phyloP scores from a whole-genome alignment of 2,888 invertebrate species.

The Acleris sparsana region DNA sequence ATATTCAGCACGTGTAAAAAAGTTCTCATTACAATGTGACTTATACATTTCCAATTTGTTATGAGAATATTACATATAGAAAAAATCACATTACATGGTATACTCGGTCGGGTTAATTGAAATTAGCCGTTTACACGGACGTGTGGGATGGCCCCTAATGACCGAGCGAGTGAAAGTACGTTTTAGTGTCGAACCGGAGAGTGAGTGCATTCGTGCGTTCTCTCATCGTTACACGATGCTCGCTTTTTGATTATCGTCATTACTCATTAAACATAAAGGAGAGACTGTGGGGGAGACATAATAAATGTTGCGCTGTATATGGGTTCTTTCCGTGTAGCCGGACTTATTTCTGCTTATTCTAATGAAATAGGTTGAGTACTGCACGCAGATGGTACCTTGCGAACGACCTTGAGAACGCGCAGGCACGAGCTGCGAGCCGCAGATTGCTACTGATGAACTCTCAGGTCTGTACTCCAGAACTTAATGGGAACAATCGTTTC shows the following conservation, averaged over 20 bases:
- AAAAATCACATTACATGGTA: neutral
- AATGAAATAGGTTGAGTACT: neutral
- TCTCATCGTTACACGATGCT: conserved; percentile 45
- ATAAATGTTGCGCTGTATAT: conserved; percentile 45
- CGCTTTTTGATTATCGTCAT: conserved; percentile 54
- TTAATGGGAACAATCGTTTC: conserved; percentile 8
- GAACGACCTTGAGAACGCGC: too few species aligned
- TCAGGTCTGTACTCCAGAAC: conserved; percentile 28
- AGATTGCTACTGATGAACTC: conserved; percentile 44
- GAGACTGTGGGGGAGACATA: conserved; percentile 40
- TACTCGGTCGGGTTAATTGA: conserved; percentile 29
- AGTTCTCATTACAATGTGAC: too few species aligned
- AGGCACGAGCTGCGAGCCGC: too few species aligned
- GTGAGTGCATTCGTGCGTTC: conserved; percentile 44
- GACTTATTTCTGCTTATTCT: neutral
- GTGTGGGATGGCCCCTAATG: conserved; percentile 40
- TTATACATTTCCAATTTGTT: too few species aligned
- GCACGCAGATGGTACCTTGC: neutral
- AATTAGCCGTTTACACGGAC: conserved; percentile 37
- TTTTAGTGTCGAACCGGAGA: conserved; percentile 38
- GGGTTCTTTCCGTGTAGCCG: neutral
- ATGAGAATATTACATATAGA: too few species aligned
- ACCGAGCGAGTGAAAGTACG: conserved; percentile 48
- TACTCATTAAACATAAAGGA: conserved; percentile 59
- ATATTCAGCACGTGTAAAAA: too few species aligned